These are phyloP conservation scores for Musca vetustissima DNA, from an alignment of 1,140 invertebrate species.

Conservation along the genomic window DNA sequence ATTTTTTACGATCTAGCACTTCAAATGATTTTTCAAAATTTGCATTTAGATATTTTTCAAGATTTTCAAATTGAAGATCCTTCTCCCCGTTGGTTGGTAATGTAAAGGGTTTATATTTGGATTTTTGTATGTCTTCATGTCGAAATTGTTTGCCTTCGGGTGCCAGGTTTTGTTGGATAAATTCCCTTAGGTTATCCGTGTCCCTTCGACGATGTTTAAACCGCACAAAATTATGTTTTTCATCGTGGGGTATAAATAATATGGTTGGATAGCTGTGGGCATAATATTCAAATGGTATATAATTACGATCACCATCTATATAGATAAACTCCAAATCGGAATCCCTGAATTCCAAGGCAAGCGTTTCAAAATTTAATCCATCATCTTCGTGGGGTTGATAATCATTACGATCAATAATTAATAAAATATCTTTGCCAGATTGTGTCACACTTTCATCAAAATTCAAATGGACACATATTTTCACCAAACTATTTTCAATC, in stretches of 20 bases:
- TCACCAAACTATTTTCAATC: neutral
- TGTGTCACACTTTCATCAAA: neutral
- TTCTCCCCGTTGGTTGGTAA: neutral
- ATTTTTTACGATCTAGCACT: neutral
- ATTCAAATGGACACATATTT: slow-evolving; percentile 2
- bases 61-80: neutral
- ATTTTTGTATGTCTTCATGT: neutral
- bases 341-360: neutral
- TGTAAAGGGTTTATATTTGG: neutral
- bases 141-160: neutral
- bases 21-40: neutral
- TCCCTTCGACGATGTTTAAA: neutral
- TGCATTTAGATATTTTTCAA: neutral
- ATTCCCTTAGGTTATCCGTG: neutral
- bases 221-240: slow-evolving; percentile 21
- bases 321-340: slow-evolving; percentile 8
- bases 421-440: neutral
- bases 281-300: slow-evolving; percentile 25
- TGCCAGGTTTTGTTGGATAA: neutral
- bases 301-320: slow-evolving; percentile 23
- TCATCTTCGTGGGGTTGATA: neutral
- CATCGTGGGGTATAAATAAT: slow-evolving; percentile 9
- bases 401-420: neutral
- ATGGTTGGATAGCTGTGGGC: slow-evolving; percentile 20
- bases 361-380: neutral